Evolutionary conservation across 2,888 invertebrate genomes (phyloP).

Genomic region (Callinectes sapidus): DNA sequence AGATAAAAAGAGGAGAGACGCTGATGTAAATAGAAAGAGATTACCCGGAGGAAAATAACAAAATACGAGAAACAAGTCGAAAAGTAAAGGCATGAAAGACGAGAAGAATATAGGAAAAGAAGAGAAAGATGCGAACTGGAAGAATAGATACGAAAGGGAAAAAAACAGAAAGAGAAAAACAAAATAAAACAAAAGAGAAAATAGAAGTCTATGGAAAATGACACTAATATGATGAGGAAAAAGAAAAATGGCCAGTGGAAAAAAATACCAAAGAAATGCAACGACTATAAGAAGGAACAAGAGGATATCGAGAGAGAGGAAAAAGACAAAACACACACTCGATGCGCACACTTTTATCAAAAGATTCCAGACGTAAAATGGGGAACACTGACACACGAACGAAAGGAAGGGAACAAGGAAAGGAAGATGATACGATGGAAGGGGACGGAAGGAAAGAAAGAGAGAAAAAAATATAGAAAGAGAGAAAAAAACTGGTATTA

Average conservation of each 20-base stretch:
- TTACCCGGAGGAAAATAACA: not conserved
- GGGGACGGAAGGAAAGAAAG: not conserved
- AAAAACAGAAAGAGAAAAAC: not conserved
- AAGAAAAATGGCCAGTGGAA: too few species aligned
- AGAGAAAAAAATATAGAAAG: not conserved
- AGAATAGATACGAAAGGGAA: not conserved
- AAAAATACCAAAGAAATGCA: too few species aligned
- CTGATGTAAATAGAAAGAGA: not conserved
- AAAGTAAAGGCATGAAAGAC: not conserved
- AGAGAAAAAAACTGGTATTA: not conserved
- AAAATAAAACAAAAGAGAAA: not conserved
- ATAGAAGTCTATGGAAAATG: not conserved
- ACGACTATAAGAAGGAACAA: not conserved
- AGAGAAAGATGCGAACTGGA: not conserved
- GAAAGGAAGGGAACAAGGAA: not conserved
- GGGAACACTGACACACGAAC: not conserved
- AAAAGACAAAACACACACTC: not conserved
- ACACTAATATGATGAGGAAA: too few species aligned
- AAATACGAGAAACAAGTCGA: not conserved
- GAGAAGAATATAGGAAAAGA: not conserved
- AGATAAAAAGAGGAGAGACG: not conserved
- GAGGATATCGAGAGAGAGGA: not conserved
- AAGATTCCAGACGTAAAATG: not conserved
- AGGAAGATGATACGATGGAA: not conserved
- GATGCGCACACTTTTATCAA: not conserved